Evolutionary conservation across 2,888 invertebrate genomes (phyloP), one percentile per base, ranked within the genome.

Genomic region (Gymnoscelis rufifasciata): DNA sequence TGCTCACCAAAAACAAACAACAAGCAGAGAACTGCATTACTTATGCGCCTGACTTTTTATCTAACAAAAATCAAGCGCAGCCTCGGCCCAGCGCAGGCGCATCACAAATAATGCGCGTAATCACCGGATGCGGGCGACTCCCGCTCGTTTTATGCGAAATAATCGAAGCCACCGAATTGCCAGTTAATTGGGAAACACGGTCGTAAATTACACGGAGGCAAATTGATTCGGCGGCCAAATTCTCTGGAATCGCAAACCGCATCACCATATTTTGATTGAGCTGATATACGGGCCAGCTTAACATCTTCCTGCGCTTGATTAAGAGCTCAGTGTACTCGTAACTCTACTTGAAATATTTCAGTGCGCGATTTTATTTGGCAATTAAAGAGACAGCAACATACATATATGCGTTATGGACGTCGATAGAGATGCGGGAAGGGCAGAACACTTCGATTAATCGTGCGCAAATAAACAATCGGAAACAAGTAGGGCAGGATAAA

Each of bases 41-140:
- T 33, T 43, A 60, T 59, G 72, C 70, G 71, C 68, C 72, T 69
- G 68, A 62, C 62, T 77, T 84, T 84, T 84, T 86, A 82, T 82
- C 83, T 82, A 84, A 86, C 83, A 75, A 83, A 84, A 83, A 83
- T 83, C 76, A 73, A 74, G 74, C 77, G 62, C 68, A 71, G 51
- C 62, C 58, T 62, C 65, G 67, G 67, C 62, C 66, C 75, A 67
- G 71, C 75, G 74, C 80, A 74, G 74, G 78, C 79, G 81, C 83
- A 83, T 83, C 83, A 76, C 83, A 81, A 84, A 84, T 87, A 83
- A 83, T 83, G 77, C 75, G 67, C 68, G 71, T 86, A 88, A 88
- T 86, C 80, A 78, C 87, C 87, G 88, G 88, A 88, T 88, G 88
- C 87, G 86, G 86, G 87, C 83, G 82, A 79, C 83, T 78, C 81